Evolutionary conservation across 2,888 invertebrate genomes (phyloP), one percentile per base, ranked within the genome.

Genomic region (Brachynemurus nebulosus): DNA sequence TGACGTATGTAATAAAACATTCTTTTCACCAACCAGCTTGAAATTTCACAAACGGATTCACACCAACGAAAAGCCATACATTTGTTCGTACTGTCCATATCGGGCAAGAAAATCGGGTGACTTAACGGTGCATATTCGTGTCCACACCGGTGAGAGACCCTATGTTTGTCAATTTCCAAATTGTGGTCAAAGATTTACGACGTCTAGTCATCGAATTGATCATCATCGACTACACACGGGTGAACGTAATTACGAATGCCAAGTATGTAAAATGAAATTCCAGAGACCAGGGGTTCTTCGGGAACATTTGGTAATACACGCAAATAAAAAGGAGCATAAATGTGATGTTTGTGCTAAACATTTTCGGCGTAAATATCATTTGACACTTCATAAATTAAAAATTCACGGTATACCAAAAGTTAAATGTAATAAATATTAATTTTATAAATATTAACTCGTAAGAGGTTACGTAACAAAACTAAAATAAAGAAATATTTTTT

Each of bases 211-310:
- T 42, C 48, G 54, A 33, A 54, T 53, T 38, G 51, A 51, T 18
- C 67, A 67, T 46, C 52, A 66, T 27, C 52, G 66, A 39, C 64
- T 64, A 3, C 67, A 67, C 49, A 66, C 66, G 7, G 66, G 65
- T 4, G 65, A 66, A 53, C 52, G 65, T 14, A 64, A 64, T 8
- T 65, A 62, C 47, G 57, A 58, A 25, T 65, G 66, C 49, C 54
- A 60, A 19, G 52, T 64, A 41, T 66, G 66, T 49, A 53, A 61
- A 21, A 66, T 65, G 42, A 48, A 47, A 25, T 56, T 56, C 45
- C 48, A 51, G 12, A 51, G 52, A 25, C 51, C 47, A 33, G 50
- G 53, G 23, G 51, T 51, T 2, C 48, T 56, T 37, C 55, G 55
- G 45, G 48, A 53, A 27, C 55, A 56, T 47, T 47, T 53, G 39